Evolutionary conservation across 2,797 vertebrate species (phyloP).

Genomic region (Anguilla megastoma): DNA sequence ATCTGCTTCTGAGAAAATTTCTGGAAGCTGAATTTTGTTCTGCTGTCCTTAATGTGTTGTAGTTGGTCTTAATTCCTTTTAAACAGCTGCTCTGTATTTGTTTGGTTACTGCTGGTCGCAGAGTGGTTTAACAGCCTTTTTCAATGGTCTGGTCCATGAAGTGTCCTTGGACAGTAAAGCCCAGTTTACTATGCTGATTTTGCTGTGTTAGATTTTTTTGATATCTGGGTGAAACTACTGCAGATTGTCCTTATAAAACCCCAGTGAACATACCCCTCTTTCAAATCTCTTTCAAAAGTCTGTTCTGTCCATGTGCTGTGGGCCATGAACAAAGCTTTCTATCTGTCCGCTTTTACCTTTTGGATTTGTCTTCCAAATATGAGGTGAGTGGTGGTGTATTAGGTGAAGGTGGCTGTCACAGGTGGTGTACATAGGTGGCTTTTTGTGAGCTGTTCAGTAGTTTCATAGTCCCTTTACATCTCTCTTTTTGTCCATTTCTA

Average conservation of each 20-base stretch:
- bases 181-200: constrained; percentile 29
- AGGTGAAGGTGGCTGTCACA: neutral
- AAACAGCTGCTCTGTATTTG: neutral
- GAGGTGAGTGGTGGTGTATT: neutral
- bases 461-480: constrained; percentile 4
- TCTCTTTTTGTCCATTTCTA: neutral
- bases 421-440: neutral
- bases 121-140: constrained; percentile 45
- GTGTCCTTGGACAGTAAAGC: constrained; percentile 35
- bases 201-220: constrained; percentile 23
- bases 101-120: constrained; percentile 22
- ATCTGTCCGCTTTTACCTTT: neutral
- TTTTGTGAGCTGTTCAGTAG: constrained; percentile 8
- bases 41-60: neutral
- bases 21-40: neutral
- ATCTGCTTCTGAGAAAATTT: neutral
- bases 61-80: neutral
- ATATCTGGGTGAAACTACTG: constrained; percentile 32
- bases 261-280: neutral
- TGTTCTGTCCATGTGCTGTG: neutral
- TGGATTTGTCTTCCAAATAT: constrained; percentile 20
- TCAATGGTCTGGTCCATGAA: constrained; percentile 48
- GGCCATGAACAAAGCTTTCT: neutral
- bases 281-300: neutral
- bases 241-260: constrained; percentile 18